phyloP scores from a whole-genome alignment of 2,888 invertebrate species.

The Caenorhabditis sp. region DNA sequence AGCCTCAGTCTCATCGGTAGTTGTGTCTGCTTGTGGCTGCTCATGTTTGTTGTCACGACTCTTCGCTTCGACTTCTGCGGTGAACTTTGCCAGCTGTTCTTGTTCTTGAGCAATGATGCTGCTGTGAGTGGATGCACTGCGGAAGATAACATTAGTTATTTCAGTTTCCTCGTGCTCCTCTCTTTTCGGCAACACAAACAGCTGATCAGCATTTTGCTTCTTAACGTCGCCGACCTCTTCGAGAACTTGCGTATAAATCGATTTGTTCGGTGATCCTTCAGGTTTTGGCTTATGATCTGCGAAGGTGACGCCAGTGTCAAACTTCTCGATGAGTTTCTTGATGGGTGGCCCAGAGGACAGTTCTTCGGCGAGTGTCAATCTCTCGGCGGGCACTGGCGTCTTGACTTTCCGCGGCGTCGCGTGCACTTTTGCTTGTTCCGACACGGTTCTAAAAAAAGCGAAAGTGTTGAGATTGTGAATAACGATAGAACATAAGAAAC shows the following conservation, averaged over 20 bases:
- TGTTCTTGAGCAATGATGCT: conserved; percentile 48
- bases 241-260: conserved; percentile 47
- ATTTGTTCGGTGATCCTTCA: conserved; percentile 21
- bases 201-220: conserved; percentile 2
- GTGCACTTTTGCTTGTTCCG: conserved; percentile 48
- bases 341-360: conserved; percentile 34
- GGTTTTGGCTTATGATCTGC: conserved; percentile 29
- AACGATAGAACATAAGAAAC: too few species aligned
- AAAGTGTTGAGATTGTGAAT: conserved; percentile 36
- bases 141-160: conserved; percentile 53
- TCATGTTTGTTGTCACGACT: conserved; percentile 12
- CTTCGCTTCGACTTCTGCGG: conserved; percentile 45
- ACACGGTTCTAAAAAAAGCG: conserved; percentile 34
- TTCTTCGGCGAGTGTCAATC: conserved; percentile 26
- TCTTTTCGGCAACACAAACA: conserved; percentile 19
- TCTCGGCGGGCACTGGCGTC: conserved; percentile 42
- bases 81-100: conserved; percentile 51
- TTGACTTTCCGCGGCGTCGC: conserved; percentile 48
- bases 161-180: conserved; percentile 43
- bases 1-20: conserved; percentile 29
- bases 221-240: conserved; percentile 49
- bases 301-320: conserved; percentile 54
- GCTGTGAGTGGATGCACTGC: conserved; percentile 56
- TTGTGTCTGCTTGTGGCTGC: not conserved
- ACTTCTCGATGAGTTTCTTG: conserved; percentile 59